phyloP scores from a whole-genome alignment of 1,140 invertebrate genomes.

The Schlechtendalia chinensis region DNA sequence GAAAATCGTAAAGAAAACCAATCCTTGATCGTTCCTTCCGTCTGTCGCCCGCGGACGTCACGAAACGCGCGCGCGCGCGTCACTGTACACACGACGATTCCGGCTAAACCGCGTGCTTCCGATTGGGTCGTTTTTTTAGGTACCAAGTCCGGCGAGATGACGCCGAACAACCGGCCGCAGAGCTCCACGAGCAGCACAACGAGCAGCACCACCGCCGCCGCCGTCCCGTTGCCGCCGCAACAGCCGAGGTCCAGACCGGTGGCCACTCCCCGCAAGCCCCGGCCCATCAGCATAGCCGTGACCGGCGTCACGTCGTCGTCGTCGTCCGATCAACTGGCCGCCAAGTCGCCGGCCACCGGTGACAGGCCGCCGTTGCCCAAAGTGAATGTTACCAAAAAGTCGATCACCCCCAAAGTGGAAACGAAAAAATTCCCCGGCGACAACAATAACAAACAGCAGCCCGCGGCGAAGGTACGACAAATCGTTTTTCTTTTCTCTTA shows the following conservation, averaged over 20 bases:
- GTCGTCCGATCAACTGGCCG: background rate
- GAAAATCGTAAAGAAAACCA: too few species aligned
- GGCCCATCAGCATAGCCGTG: constrained; percentile 81
- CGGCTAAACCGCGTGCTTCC: too few species aligned
- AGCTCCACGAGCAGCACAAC: constrained; percentile 77
- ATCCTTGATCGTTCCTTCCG: too few species aligned
- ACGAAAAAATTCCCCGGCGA: constrained; percentile 29
- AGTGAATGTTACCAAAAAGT: constrained; percentile 52
- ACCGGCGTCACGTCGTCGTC: constrained; percentile 67
- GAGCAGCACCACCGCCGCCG: too few species aligned
- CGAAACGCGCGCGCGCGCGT: too few species aligned
- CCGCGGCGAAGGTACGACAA: background rate
- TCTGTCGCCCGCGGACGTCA: too few species aligned
- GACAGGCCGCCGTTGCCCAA: constrained; percentile 52
- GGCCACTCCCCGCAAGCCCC: constrained; percentile 66
- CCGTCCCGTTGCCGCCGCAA: constrained; percentile 53
- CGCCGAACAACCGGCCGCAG: constrained; percentile 64
- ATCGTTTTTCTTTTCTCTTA: too few species aligned
- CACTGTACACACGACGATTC: too few species aligned
- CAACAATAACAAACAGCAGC: background rate
- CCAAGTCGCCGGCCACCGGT: constrained; percentile 36
- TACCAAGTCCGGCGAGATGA: constrained; percentile 67
- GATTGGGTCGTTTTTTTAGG: constrained; percentile 55
- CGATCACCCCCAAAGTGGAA: constrained; percentile 35
- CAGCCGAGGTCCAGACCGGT: constrained; percentile 53